Conservation (phyloP, 2,113 vertebrate species). For the Sinocyclocheilus anshuiensis region DNA sequence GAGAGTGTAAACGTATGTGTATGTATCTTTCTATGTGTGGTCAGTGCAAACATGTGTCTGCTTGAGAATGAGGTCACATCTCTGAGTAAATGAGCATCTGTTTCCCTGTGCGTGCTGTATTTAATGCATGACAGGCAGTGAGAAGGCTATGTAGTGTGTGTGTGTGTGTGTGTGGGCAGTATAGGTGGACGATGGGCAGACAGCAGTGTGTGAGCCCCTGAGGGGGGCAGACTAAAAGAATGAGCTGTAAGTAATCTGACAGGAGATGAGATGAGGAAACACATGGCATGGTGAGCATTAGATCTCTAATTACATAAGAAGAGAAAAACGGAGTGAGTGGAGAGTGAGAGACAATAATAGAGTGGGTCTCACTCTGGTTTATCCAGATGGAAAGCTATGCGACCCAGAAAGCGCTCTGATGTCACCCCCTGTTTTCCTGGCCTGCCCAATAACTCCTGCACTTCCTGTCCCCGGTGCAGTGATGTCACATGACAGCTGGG, state of each 20-base stretch:
- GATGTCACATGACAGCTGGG: conserved; percentile 78
- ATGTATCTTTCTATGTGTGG: conserved; percentile 35
- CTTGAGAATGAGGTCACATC: conserved; percentile 34
- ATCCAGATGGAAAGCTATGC: conserved; percentile 73
- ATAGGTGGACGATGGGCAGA: conserved; percentile 9
- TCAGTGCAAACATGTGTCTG: conserved; percentile 25
- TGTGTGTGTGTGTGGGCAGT: background rate
- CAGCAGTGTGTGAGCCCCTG: conserved; percentile 43
- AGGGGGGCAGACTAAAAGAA: conserved; percentile 44
- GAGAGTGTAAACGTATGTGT: conserved; percentile 29
- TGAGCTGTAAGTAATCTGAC: conserved; percentile 30
- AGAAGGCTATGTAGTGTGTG: conserved; percentile 16
- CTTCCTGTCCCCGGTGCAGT: conserved; percentile 73
- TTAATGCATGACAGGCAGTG: conserved; percentile 29
- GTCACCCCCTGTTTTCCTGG: conserved; percentile 66
- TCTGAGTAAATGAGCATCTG: conserved; percentile 16
- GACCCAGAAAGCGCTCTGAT: conserved; percentile 72
- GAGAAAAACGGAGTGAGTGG: conserved; percentile 35
- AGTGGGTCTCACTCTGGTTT: conserved; percentile 64
- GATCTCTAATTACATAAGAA: conserved; percentile 50
- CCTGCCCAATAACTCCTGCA: conserved; percentile 64
- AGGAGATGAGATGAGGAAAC: conserved; percentile 66
- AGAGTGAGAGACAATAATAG: background rate
- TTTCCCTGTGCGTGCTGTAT: background rate
- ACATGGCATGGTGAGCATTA: conserved; percentile 66